Base-by-base conservation (phyloP, 2,797 vertebrate species). In the Manis javanica region DNA sequence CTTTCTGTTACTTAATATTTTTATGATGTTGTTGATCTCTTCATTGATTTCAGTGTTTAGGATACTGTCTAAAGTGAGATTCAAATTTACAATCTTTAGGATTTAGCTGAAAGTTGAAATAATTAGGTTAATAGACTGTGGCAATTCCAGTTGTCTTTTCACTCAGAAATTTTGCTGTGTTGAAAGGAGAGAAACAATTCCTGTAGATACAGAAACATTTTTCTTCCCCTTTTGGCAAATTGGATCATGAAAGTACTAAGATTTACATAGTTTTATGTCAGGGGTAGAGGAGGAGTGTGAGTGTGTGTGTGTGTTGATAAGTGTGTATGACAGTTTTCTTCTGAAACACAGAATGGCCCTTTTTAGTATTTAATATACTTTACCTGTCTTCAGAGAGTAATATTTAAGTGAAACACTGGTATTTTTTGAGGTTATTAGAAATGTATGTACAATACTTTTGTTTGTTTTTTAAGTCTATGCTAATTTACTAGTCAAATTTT, bases 401-500 rank as follows among this genome's bases (percentile, higher is more conserved):
- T 68, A 9, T 66, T 15, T 57, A 59, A 26, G 37, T 57, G 13
- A 78, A 59, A 63, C 4, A n/a, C 71, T 69, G 57, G n/a, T 82
- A 72, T 46, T 93, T 23, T 69, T 55, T 34, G 74, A 86, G n/a
- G 6, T 64, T 82, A n/a, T 61, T 87, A 71, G 31, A 61, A 72
- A 39, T 78, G 9, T 82, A 57, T 77, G 19, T 91, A 21, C 18
- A 46, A 13, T 21, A 49, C 55, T 42, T 91, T 81, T 61, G 9
- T 18, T 11, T 46, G 46, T 46, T 87, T 71, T 82, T 89, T 90
- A 84, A 59, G 42, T 49, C 42, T 94, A 0, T n/a, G 31, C 69
- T 91, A 88, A 61, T 85, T 37, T 93, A 84, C 59, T 87, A 77
- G 37, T 78, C 9, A 78, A 13, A 55, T 81, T 57, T 94, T 77